Evolutionary conservation across 2,888 invertebrate species (phyloP).

Genomic region (Drosophila sordidula): DNA sequence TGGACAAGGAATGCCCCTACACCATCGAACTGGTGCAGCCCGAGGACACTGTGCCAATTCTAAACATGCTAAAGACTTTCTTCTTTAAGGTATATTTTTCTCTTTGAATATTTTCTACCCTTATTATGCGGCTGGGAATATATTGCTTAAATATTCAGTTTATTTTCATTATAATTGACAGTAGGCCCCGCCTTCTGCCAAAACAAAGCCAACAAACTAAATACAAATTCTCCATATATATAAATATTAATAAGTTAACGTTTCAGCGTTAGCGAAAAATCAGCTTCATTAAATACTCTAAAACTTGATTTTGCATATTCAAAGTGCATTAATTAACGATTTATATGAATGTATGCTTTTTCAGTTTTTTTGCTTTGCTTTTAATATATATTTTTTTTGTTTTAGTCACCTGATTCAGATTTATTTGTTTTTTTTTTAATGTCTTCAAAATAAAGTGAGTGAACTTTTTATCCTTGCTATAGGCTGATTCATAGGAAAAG

Average conservation of each 20-base stretch:
- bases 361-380: background rate
- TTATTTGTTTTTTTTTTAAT: background rate
- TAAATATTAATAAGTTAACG: conserved; percentile 28
- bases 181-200: background rate
- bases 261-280: conserved; percentile 12
- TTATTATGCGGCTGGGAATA: background rate
- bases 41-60: conserved; percentile 86
- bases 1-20: conserved; percentile 72
- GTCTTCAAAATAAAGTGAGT: conserved; percentile 1
- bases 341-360: background rate
- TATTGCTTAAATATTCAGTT: conserved; percentile 10
- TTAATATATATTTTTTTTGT: background rate
- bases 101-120: background rate
- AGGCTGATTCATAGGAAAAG: conserved; percentile 39
- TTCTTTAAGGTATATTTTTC: conserved; percentile 86
- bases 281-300: conserved; percentile 12
- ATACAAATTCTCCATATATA: conserved; percentile 9
- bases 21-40: conserved; percentile 85
- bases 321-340: conserved; percentile 28
- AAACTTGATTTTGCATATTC: conserved; percentile 26
- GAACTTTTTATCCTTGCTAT: conserved; percentile 40
- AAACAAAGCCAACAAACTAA: conserved; percentile 15
- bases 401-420: conserved; percentile 7
- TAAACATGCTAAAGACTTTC: conserved; percentile 87
- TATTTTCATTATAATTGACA: too few relatives aligned